A percentile compares a stretch with the other conserved stretches of the same genome.
Conservation (phyloP, 2,113 vertebrate species). For the Athene cunicularia region DNA sequence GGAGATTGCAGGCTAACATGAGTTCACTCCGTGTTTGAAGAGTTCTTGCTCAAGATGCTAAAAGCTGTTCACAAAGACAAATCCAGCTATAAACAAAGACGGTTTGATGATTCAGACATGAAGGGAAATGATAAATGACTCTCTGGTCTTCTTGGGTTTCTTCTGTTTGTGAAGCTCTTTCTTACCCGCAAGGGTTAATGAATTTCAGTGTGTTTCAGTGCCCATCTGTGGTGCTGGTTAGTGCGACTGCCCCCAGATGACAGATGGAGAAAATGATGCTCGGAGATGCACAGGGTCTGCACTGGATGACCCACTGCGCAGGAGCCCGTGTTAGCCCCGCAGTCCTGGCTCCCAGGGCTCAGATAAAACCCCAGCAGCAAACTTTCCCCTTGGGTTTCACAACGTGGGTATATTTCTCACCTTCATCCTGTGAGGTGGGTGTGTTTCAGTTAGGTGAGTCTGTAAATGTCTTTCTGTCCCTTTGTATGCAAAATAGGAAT, state of each 20-base stretch:
- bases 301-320: fast-evolving
- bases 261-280: background rate
- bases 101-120: background rate
- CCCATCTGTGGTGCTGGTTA: background rate
- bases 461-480: background rate
- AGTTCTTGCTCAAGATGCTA: background rate
- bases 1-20: fast-evolving
- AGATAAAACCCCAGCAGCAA: background rate
- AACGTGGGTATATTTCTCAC: background rate
- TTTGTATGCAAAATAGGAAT: background rate
- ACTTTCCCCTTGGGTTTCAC: background rate
- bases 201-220: background rate
- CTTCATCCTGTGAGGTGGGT: background rate
- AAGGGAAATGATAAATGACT: background rate
- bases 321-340: background rate
- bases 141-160: background rate
- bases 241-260: fast-evolving
- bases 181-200: background rate
- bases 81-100: background rate
- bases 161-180: background rate
- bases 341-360: background rate
- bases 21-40: background rate
- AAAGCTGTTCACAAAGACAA: background rate
- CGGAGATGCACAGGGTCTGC: background rate
- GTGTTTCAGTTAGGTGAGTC: background rate